Evolutionary conservation across 2,888 invertebrate genomes (phyloP), one percentile per base, ranked within the genome.

Genomic region (Hypercompe scribonia): DNA sequence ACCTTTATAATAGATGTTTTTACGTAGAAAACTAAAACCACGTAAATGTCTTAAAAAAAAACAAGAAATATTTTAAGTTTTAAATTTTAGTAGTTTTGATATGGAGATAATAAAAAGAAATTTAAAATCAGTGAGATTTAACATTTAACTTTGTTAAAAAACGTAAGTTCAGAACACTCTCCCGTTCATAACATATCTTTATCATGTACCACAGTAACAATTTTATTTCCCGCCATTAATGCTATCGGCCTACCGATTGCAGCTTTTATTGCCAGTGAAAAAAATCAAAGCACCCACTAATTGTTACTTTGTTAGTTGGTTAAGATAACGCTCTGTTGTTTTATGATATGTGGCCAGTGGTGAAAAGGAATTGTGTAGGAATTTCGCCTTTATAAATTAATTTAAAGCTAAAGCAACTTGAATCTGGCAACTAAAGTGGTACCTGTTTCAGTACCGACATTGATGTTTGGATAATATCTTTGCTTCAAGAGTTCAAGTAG

Each of bases 201-300:
- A 69, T 68, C 68, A 63, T 39, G 1, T 58, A 28, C 34, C 34
- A n/a, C 36, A 34, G 67, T 50, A 46, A 46, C 63, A 65, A 54
- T 77, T 74, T 77, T 75, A 73, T 81, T 77, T 70, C 39, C 79
- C 64, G 71, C 77, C 74, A 84, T 81, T 78, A 81, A 72, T 3
- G 46, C 68, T 75, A 33, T 72, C 68, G 42, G 58, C 39, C n/a
- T 61, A 61, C 64, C 72, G 80, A 77, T 84, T 77, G 72, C 50
- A 34, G 70, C 75, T 84, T 61, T 81, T 79, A 81, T 81, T 70
- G 81, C 68, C 76, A 74, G 64, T 68, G 18, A 75, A 68, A 75
- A 72, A 75, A 83, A 81, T 70, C 36, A 72, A 74, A 73, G 54
- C 50, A 24, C 39, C 31, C 50, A 65, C 70, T 81, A 81, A 83